Conservation (phyloP, 2,888 invertebrate genomes). For the Mythimna loreyi region DNA sequence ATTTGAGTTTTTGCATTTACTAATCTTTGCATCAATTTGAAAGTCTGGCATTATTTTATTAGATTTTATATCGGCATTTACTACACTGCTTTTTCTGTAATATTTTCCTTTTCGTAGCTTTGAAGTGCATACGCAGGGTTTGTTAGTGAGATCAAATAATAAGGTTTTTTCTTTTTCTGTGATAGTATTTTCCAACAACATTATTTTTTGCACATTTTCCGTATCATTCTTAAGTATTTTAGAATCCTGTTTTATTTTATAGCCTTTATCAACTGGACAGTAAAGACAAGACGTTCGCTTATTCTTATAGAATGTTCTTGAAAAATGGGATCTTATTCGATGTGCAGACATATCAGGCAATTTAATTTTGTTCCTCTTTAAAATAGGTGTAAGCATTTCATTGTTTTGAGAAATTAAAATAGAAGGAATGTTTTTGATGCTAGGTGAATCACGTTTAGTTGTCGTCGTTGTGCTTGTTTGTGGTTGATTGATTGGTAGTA, state of each 20-base stretch:
- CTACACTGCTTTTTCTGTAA: slow-evolving; percentile 3
- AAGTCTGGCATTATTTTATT: background rate
- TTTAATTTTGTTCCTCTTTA: slow-evolving; percentile 17
- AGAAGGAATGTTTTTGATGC: slow-evolving; percentile 67
- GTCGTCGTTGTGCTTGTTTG: slow-evolving; percentile 59
- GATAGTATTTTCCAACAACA: background rate
- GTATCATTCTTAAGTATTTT: background rate
- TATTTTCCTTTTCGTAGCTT: slow-evolving; percentile 16
- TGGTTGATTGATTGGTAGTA: slow-evolving; percentile 52
- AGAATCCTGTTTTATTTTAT: slow-evolving; percentile 2
- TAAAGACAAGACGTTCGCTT: background rate
- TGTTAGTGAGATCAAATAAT: slow-evolving; percentile 15
- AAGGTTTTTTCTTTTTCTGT: background rate
- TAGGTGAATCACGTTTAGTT: slow-evolving; percentile 61
- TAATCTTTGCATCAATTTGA: background rate
- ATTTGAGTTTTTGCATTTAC: slow-evolving; percentile 1
- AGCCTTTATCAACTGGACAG: slow-evolving; percentile 2
- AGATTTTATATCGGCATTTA: slow-evolving; percentile 12
- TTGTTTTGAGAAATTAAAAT: slow-evolving; percentile 46
- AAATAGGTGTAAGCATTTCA: slow-evolving; percentile 20
- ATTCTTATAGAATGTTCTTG: background rate
- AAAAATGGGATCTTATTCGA: background rate
- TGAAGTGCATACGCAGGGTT: slow-evolving; percentile 15
- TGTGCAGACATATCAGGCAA: background rate
- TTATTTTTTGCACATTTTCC: background rate